Evolutionary conservation across 2,797 vertebrate species (phyloP).

Genomic region (Gypaetus barbatus): DNA sequence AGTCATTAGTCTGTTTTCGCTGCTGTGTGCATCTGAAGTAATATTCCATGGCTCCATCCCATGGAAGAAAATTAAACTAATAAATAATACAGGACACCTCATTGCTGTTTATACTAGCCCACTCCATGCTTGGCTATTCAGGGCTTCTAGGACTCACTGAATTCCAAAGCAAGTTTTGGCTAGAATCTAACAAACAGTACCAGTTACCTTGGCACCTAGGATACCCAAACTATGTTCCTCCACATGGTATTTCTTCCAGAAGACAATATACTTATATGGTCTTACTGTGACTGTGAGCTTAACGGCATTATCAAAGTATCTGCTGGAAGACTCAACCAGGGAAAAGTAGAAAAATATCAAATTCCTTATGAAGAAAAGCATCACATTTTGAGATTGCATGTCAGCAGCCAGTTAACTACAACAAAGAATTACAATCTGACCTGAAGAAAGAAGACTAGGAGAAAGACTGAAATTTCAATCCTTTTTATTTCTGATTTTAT

Average conservation of each 20-base stretch:
- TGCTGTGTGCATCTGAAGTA: neutral
- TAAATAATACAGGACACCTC: neutral
- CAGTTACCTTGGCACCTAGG: neutral
- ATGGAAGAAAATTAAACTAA: neutral
- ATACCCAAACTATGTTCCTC: neutral
- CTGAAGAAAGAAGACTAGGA: neutral
- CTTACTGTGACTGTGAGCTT: neutral
- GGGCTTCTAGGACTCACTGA: neutral
- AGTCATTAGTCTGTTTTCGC: neutral
- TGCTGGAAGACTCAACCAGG: neutral
- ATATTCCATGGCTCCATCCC: neutral
- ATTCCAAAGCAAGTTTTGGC: neutral
- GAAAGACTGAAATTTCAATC: neutral
- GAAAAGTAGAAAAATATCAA: neutral
- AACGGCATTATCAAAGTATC: neutral
- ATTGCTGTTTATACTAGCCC: neutral
- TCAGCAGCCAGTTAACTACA: neutral
- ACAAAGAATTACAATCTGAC: neutral
- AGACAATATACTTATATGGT: neutral
- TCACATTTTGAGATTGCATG: fast-evolving
- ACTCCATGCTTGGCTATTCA: neutral
- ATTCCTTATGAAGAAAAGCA: neutral
- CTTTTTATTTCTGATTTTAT: neutral
- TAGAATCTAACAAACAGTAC: neutral
- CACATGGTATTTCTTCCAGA: neutral